Base-by-base conservation (phyloP, 2,113 vertebrate genomes). In the Mionectes macconnelli region DNA sequence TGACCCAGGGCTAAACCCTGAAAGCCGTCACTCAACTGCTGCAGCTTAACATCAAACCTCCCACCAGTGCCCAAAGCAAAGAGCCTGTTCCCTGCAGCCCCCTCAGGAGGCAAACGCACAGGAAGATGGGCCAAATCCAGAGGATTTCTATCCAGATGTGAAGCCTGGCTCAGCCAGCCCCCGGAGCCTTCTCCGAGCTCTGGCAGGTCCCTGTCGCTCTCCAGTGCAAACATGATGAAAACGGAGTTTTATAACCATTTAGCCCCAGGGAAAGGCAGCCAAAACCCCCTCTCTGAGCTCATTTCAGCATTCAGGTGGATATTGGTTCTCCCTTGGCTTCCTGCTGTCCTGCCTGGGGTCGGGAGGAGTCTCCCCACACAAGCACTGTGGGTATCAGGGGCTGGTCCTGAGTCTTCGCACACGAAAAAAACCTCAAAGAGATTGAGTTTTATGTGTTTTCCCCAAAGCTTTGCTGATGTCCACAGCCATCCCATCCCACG, bases 11-110 rank as follows among this genome's bases (percentile, higher is more conserved):
- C 55, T 49, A 49, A 86, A 53, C 62, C 62, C 81, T 27, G 3
- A 69, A 37, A 4, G 8, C 63, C 2, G 2, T 8, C 12, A 0
- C 25, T 42, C 39, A 0, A 0, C 44, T 18, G n/a, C 8, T 42
- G 60, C 72, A 45, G 64, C 59, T 55, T 24, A 5, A 30, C 1
- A 0, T 14, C 27, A 9, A 35, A 70, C 53, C 0, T 24, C 11
- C 76, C 62, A 7, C 21, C 31, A 11, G 47, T 1, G 45, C 56
- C 42, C 37, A 1, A 63, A 55, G 68, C 81, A 45, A 31, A 55
- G 76, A 45, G 10, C 57, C 39, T 31, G 19, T 3, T 50, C 68
- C 57, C 47, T 37, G 57, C 63, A 63, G 77, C 57, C 22, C 22
- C 22, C 49, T 40, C 10, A 0, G 53, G 80, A 25, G 31, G 17